Evolutionary conservation across 2,113 vertebrate species (phyloP).

Genomic region (Ophiodon elongatus): DNA sequence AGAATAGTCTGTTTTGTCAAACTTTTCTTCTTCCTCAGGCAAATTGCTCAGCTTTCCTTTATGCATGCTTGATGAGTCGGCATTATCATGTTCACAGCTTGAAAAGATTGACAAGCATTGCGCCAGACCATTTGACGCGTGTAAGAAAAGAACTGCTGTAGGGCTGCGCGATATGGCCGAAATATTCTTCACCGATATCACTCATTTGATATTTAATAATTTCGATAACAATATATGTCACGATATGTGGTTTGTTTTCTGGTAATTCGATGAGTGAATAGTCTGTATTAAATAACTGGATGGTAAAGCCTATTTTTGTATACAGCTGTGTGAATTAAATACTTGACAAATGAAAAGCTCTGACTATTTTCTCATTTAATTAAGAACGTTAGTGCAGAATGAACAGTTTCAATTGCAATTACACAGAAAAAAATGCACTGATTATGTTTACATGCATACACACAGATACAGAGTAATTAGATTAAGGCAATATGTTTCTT

Average conservation of each 20-base stretch:
- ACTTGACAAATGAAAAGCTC: neutral
- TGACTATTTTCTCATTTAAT: neutral
- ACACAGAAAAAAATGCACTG: neutral
- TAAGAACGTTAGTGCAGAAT: neutral
- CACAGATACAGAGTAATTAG: neutral
- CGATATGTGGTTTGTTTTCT: neutral
- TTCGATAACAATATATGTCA: neutral
- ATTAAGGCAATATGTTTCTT: neutral
- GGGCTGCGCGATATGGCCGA: neutral
- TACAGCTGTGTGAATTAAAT: neutral
- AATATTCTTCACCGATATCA: neutral
- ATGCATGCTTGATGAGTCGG: constrained; percentile 13
- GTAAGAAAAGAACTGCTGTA: neutral
- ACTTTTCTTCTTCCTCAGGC: neutral
- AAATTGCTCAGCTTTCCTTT: constrained; percentile 7
- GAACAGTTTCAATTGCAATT: neutral
- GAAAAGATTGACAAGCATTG: constrained; percentile 5
- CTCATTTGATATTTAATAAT: neutral
- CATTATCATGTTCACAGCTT: neutral
- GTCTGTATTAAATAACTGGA: neutral
- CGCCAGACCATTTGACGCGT: constrained; percentile 7
- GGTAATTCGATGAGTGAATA: too few species aligned
- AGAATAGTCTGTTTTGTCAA: neutral
- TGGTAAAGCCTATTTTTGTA: neutral
- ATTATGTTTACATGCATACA: neutral